Base-by-base conservation (phyloP, 2,797 vertebrate genomes). In the Syngnathus acus region DNA sequence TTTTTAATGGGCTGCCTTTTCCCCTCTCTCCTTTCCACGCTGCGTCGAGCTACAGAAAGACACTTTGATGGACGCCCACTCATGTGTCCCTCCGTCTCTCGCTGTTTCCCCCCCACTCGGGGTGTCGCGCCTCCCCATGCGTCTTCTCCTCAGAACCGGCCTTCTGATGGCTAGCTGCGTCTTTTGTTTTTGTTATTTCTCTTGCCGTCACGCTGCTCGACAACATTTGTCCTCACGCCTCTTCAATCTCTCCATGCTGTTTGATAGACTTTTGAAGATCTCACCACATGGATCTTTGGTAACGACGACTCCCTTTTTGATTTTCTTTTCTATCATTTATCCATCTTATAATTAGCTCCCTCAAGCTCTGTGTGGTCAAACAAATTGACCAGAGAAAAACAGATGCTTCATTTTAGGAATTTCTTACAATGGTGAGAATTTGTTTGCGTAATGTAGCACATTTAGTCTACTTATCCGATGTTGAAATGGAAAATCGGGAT, bases 141-240 rank as follows among this genome's bases (percentile, higher is more conserved):
- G 72, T 65, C 42, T 62, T 38, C 1, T 1, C 0, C 63, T 75
- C 66, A 58, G 69, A 76, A 78, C 67, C 77, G 70, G 64, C 71
- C 74, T 72, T 72, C 71, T 73, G 72, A 74, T 72, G 65, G 66
- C 65, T 39, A 5, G 16, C 11, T 10, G 37, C 2, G 37, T 40
- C 38, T 53, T 65, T 47, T 47, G n/a, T 65, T 54, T 39, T 32
- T 79, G 39, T 68, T 64, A 60, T 69, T 65, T 67, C 71, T 75
- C 57, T 0, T 69, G 72, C 47, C 66, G 68, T 66, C 67, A 67
- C 70, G 72, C 76, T 74, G 78, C 81, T 84, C 71, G 65, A 68
- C 72, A 79, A 79, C 79, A 79, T 81, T 80, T 79, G 80, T 77
- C 77, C 82, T 74, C 72, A 83, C 48, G 32, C 79, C 82, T 83